These are phyloP conservation scores for Psittacula echo DNA, from an alignment of 2,797 vertebrate species.

Conservation along the genomic window DNA sequence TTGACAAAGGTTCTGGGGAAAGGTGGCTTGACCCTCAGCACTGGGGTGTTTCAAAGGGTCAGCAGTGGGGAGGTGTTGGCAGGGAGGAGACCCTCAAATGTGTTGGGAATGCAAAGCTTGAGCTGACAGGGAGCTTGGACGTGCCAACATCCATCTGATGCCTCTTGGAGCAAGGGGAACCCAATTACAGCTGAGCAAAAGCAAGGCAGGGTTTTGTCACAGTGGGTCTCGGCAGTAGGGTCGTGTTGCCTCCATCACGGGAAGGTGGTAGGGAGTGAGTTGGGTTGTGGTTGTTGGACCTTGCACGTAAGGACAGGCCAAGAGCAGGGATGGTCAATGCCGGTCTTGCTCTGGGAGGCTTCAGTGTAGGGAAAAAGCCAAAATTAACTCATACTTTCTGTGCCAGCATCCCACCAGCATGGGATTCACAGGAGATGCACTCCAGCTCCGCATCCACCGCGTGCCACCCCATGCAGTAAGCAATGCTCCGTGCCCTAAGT, in stretches of 20 bases:
- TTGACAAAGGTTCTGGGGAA: background rate
- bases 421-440: background rate
- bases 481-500: background rate
- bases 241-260: background rate
- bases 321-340: background rate
- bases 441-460: rapidly evolving
- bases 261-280: background rate
- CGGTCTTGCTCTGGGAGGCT: background rate
- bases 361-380: background rate
- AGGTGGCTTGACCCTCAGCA: background rate
- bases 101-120: background rate
- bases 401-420: background rate
- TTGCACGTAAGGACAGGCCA: background rate
- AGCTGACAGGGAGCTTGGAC: background rate
- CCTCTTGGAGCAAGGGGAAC: background rate
- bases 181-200: background rate
- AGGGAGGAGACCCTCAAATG: background rate
- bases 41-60: background rate
- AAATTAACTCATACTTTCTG: background rate
- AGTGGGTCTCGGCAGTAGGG: background rate
- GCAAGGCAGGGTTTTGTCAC: background rate
- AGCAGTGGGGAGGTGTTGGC: background rate
- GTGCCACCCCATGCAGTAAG: background rate
- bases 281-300: rapidly evolving
- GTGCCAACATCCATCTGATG: too few species aligned